phyloP scores from a whole-genome alignment of 1,140 invertebrate species.

The Drosophila erecta region DNA sequence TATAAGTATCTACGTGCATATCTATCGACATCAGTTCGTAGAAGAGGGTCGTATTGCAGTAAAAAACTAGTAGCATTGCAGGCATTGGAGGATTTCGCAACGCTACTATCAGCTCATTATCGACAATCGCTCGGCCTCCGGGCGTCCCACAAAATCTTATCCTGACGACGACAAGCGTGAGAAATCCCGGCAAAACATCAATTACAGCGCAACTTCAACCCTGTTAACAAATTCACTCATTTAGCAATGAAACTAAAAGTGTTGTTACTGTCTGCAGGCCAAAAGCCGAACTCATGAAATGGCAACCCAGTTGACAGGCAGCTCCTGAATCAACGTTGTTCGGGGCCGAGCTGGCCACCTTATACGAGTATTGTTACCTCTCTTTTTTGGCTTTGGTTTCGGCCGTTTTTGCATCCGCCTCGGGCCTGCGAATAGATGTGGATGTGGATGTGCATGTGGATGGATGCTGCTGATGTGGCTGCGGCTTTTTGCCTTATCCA shows the following conservation, averaged over 20 bases:
- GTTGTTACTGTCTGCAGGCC: conserved; percentile 69
- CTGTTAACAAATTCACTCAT: conserved; percentile 79
- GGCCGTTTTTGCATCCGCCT: conserved; percentile 66
- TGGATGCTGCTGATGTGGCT: conserved; percentile 24
- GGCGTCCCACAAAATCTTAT: conserved; percentile 48
- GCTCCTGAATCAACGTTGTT: conserved; percentile 63
- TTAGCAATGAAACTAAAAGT: conserved; percentile 81
- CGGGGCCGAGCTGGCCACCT: conserved; percentile 37
- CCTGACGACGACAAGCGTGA: conserved; percentile 61
- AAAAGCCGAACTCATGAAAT: conserved; percentile 49
- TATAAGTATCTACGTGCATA: too few species aligned
- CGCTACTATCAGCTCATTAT: conserved; percentile 11
- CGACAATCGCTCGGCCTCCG: conserved; percentile 29
- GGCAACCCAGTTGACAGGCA: conserved; percentile 74
- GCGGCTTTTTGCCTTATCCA: conserved; percentile 48
- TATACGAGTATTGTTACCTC: conserved; percentile 12
- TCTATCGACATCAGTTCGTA: too few species aligned
- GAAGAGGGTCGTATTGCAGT: too few species aligned
- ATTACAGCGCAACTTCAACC: conserved; percentile 37
- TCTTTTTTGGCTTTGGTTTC: background rate
- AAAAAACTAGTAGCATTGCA: too few species aligned
- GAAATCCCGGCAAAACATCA: conserved; percentile 48
- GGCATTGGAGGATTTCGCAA: conserved; percentile 4
- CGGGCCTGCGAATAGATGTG: conserved; percentile 27
- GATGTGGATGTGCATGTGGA: conserved; percentile 20